Evolutionary conservation across 92 coral and sea anemone species (phyloP), one percentile per base, ranked within the genome.

Genomic region (Phenganax subtilis): DNA sequence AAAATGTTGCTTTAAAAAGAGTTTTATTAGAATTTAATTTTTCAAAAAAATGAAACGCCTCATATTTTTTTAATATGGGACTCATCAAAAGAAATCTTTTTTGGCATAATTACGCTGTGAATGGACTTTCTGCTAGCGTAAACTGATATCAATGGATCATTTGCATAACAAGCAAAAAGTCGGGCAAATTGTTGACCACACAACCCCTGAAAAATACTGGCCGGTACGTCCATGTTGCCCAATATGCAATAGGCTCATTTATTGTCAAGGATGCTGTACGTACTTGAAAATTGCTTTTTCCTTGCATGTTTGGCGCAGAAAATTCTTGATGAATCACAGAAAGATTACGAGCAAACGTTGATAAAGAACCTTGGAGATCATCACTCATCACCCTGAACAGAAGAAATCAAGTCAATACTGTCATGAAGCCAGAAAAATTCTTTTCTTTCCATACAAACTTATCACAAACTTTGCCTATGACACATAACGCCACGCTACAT

Each of bases 271-370:
- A 10, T 11, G 28, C 31, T 25, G 12, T 2, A 9, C 55, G 71
- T 80, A 94, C 98, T 90, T 94, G 98, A 83, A 94, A 94, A 84
- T 94, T 94, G 62, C 98, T 94, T 80, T 90, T 92, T 78, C 98
- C 98, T 73, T 94, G 98, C 98, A 94, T 94, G 87, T 94, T 94
- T 12, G 98, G 98, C 12, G 98, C 98, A 2, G 98, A 94, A n/a
- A 94, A 92, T 84, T 94, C 98, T 82, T 94, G 98, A 67, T 94
- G 98, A 31, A 94, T 90, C 30, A 94, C 98, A 8, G 98, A 94
- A 71, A 94, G 58, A 84, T 94, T 94, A 56, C 98, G 97, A 62
- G 98, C 98, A 83, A 94, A 94, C 53, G 98, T 94, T 8, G 98
- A 92, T 57, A 94, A 60, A 8, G 98, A 94, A 55, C 98, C 98